Evolutionary conservation across 2,113 vertebrate genomes (phyloP), one percentile per base, ranked within the genome.

Genomic region (Lasiurus cinereus): DNA sequence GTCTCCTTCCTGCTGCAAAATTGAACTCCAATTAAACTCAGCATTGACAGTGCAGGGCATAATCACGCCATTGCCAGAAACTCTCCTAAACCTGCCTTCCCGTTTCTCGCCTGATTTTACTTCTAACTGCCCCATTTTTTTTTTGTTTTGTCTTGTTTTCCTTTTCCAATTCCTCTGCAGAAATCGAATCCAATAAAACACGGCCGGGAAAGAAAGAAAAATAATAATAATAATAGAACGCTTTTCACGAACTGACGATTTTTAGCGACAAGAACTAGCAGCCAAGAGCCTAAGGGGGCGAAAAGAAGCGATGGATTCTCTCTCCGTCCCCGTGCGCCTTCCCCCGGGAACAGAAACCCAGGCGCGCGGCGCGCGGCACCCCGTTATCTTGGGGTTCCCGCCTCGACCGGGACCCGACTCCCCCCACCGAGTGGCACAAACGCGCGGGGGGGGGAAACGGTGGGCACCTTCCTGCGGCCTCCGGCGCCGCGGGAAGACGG

Each of bases 121-220:
- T 54, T 56, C 77, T 73, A 70, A 39, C 31, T 46, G n/a, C 11
- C 36, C 6, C 21, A 31, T 0, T 21, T 67, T 59, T 84, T 78
- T 83, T 73, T 50, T 11, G n/a, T n/a, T n/a, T n/a, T n/a, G n/a
- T n/a, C n/a, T n/a, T n/a, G n/a, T 50, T 14, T 50, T 50, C 50
- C 8, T 6, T 88, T 82, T 83, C 52, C 6, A n/a, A 86, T 70
- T 46, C 18, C 24, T 94, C 43, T 36, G 19, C 19, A 67, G 78
- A 91, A 91, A 76, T 33, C 31, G 14, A 77, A 83, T 56, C 59
- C 48, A 96, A 90, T 84, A 43, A 43, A 92, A 66, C 9, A 6
- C 6, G 2, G 7, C 1, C 43, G 66, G 79, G 36, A 66, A 83
- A 83, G n/a, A 48, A 96, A 77, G 5, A 39, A 39, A 39, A 64